Conservation (phyloP, 2,888 invertebrate species). For the Hermodice carunculata region DNA sequence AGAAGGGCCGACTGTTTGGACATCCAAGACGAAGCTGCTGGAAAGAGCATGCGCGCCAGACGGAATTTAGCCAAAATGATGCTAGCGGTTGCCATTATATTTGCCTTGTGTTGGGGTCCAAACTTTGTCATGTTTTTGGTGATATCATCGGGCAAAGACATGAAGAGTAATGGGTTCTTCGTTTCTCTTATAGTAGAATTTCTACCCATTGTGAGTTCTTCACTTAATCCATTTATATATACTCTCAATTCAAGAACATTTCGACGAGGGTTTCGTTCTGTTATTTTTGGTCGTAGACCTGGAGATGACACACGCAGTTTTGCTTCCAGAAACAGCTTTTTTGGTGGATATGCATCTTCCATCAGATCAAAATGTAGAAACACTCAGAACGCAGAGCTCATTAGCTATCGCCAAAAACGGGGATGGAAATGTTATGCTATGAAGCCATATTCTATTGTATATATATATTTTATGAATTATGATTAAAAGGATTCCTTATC, state of each 20-base stretch:
- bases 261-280: conserved; percentile 13
- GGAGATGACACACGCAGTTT: too few relatives aligned
- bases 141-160: conserved; percentile 1
- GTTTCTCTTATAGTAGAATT: conserved; percentile 18
- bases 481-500: too few relatives aligned
- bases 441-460: too few relatives aligned
- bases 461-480: too few relatives aligned
- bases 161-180: conserved; percentile 26
- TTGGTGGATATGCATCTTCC: too few relatives aligned
- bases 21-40: neutral
- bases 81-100: conserved; percentile 29
- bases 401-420: too few relatives aligned
- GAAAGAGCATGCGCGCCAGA: conserved; percentile 11
- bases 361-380: too few relatives aligned
- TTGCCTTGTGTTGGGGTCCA: conserved; percentile 31
- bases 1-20: neutral
- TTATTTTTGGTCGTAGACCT: too few relatives aligned
- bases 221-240: conserved; percentile 31
- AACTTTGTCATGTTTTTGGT: conserved; percentile 19
- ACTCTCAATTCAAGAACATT: conserved; percentile 27
- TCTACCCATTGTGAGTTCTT: conserved; percentile 28
- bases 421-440: too few relatives aligned
- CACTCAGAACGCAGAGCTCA: too few relatives aligned
- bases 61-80: conserved; percentile 33
- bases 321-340: too few relatives aligned